phyloP scores from a whole-genome alignment of 2,797 vertebrate species.

The Sebastes hubbsi region DNA sequence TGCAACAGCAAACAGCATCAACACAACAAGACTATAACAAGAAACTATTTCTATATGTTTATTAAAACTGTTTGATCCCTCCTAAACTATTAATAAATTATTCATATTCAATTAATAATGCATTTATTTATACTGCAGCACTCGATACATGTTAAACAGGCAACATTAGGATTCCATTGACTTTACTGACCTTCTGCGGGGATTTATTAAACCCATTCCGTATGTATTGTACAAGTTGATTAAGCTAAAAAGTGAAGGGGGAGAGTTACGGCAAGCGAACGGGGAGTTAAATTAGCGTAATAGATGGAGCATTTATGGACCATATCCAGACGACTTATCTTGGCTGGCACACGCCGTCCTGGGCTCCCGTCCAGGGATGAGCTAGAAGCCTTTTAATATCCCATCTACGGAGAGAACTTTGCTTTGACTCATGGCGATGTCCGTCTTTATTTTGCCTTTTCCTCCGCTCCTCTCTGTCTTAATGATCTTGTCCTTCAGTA shows the following conservation, averaged over 20 bases:
- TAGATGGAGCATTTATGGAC: conserved; percentile 47
- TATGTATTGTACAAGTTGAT: conserved; percentile 39
- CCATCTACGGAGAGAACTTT: conserved; percentile 31
- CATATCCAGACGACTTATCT: conserved; percentile 46
- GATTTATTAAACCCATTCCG: conserved; percentile 16
- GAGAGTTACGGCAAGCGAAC: conserved; percentile 25
- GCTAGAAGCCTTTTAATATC: conserved; percentile 42
- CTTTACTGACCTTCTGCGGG: conserved; percentile 19
- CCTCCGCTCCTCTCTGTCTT: conserved; percentile 1
- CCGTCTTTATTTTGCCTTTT: conserved; percentile 21
- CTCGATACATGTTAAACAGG: conserved; percentile 31
- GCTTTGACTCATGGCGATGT: conserved; percentile 22
- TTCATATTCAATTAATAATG: conserved; percentile 26
- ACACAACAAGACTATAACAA: background rate
- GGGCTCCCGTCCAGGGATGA: conserved; percentile 51
- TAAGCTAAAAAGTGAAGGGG: conserved; percentile 8
- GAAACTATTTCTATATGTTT: conserved; percentile 28
- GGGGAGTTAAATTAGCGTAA: conserved; percentile 39
- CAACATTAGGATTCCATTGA: conserved; percentile 4
- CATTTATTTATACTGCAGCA: conserved; percentile 21
- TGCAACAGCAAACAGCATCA: background rate
- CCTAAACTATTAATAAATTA: conserved; percentile 13
- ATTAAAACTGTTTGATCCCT: conserved; percentile 34
- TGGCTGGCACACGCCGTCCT: conserved; percentile 43
- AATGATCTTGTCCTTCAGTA: conserved; percentile 41